Evolutionary conservation across 1,140 invertebrate genomes (phyloP).

Genomic region (roundworm (Caenorhabditis elegans)): DNA sequence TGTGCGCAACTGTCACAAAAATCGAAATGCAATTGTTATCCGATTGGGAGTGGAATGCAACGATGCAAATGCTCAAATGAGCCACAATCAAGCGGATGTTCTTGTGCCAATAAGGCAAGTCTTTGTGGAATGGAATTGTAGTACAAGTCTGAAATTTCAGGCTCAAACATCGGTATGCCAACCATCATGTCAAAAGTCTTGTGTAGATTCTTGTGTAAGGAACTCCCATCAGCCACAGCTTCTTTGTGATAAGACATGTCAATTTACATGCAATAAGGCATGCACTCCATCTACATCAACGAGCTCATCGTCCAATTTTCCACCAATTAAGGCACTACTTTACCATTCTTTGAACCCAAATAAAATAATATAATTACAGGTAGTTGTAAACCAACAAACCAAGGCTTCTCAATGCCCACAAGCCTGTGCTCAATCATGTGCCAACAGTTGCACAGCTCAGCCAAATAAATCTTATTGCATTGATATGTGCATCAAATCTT

Average conservation of each 20-base stretch:
- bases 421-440: conserved; percentile 19
- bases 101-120: conserved; percentile 18
- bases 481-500: conserved; percentile 1
- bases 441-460: background rate
- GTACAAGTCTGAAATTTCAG: background rate
- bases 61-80: conserved; percentile 31
- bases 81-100: background rate
- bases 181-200: conserved; percentile 28
- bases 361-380: background rate
- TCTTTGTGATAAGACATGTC: conserved; percentile 11
- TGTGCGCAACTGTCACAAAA: conserved; percentile 28
- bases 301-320: background rate
- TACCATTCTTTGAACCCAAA: too few relatives aligned
- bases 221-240: conserved; percentile 12
- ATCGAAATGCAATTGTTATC: conserved; percentile 32
- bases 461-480: background rate
- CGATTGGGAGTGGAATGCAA: conserved; percentile 15
- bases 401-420: conserved; percentile 18
- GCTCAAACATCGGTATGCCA: conserved; percentile 33
- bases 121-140: background rate
- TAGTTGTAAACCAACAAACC: conserved; percentile 4
- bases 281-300: background rate
- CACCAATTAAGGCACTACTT: background rate
- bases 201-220: background rate
- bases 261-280: background rate